These are phyloP conservation scores for Chloroceryle amazona DNA, from an alignment of 2,797 vertebrate genomes.

Conservation along the genomic window DNA sequence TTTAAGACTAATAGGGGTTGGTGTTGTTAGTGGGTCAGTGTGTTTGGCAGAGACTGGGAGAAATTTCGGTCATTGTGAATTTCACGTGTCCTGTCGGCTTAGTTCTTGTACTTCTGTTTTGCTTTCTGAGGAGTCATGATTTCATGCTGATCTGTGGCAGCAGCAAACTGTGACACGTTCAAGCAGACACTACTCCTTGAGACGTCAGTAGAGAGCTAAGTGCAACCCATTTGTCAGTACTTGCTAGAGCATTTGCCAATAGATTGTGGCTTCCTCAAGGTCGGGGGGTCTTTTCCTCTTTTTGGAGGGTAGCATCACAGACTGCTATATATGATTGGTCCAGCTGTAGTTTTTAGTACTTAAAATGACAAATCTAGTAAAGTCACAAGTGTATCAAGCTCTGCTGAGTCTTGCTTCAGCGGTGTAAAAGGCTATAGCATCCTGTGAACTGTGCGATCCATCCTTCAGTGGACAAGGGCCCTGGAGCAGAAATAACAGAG, in stretches of 20 bases:
- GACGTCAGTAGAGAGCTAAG: not conserved
- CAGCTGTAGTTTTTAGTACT: not conserved
- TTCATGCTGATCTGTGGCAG: not conserved
- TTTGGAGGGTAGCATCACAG: not conserved
- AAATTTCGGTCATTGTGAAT: not conserved
- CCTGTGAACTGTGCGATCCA: not conserved
- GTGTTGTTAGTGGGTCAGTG: not conserved
- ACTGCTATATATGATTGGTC: not conserved
- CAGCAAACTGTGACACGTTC: not conserved
- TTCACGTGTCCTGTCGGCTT: not conserved
- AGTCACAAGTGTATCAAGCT: not conserved
- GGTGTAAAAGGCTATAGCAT: not conserved
- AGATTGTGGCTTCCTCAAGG: not conserved
- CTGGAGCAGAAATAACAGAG: not conserved
- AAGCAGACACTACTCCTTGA: not conserved
- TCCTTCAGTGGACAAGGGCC: not conserved
- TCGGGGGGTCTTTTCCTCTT: not conserved
- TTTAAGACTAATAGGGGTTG: not conserved
- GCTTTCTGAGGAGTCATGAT: not conserved
- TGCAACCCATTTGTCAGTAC: not conserved
- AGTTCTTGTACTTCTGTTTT: not conserved
- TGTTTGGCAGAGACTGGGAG: not conserved
- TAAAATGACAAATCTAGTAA: not conserved
- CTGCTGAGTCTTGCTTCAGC: not conserved
- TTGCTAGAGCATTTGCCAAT: not conserved